These are phyloP conservation scores for Anguilla obscura DNA, from an alignment of 2,797 vertebrate species.

Conservation along the genomic window DNA sequence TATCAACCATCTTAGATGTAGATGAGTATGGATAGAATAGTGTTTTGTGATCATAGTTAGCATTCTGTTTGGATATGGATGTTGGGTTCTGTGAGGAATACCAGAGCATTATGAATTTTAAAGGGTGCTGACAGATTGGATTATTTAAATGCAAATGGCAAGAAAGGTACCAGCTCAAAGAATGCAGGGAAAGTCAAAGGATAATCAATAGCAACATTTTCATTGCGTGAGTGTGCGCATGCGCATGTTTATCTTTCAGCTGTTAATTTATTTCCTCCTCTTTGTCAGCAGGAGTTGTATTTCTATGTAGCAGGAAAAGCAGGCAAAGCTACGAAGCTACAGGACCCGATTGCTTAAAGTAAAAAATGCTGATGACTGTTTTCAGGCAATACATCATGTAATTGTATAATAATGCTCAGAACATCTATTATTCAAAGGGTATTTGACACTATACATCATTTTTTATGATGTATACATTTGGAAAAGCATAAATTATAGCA, in stretches of 20 bases:
- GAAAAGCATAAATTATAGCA: not conserved
- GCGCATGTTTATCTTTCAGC: not conserved
- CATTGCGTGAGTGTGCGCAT: no score
- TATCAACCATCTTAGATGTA: not conserved
- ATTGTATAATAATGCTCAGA: slow-evolving; percentile 8
- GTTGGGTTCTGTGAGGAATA: not conserved
- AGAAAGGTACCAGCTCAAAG: no score
- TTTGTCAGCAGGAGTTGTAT: not conserved
- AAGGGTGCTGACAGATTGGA: no score
- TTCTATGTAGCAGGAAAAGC: not conserved
- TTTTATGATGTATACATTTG: slow-evolving; percentile 5
- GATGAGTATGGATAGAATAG: not conserved
- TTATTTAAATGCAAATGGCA: no score
- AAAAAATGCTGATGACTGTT: slow-evolving; percentile 24
- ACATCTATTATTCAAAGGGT: slow-evolving; percentile 15
- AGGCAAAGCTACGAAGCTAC: not conserved
- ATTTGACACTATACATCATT: slow-evolving; percentile 17
- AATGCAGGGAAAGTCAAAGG: no score
- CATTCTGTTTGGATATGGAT: not conserved
- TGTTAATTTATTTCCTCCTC: not conserved
- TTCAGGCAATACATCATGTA: slow-evolving; percentile 25
- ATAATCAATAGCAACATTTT: no score
- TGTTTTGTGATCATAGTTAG: not conserved
- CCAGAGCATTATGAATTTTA: not conserved
- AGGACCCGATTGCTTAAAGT: slow-evolving; percentile 21